These are phyloP conservation scores for Drosophila rhopaloa DNA, from an alignment of 1,140 invertebrate genomes.

Conservation along the genomic window DNA sequence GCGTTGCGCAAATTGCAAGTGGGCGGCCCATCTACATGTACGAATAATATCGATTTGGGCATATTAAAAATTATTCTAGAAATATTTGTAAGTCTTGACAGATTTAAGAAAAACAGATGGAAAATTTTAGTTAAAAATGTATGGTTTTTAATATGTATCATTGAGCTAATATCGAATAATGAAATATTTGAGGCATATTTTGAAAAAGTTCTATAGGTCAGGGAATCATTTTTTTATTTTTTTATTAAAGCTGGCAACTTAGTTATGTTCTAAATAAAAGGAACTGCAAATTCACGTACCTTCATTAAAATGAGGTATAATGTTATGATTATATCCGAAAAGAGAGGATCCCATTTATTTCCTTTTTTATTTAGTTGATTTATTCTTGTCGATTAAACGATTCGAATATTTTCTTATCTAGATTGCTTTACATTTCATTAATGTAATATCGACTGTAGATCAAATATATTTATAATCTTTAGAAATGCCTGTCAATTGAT, in stretches of 20 bases:
- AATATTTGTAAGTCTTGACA: constrained; percentile 11
- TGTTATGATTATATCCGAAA: no score
- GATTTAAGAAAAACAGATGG: constrained; percentile 11
- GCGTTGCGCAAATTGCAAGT: constrained; percentile 41
- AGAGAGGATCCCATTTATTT: no score
- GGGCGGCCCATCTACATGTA: constrained; percentile 1
- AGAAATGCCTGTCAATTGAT: constrained; percentile 1
- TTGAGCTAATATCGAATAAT: no score
- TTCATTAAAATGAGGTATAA: no score
- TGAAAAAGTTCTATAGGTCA: no score
- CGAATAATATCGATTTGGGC: not conserved
- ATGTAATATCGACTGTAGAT: not conserved
- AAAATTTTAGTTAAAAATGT: not conserved
- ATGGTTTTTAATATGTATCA: not conserved
- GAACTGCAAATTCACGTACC: not conserved
- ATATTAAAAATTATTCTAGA: constrained; percentile 15
- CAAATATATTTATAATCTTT: not conserved
- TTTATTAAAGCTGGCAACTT: no score
- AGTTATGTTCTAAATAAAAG: not conserved
- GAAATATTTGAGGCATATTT: no score
- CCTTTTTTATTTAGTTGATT: not conserved
- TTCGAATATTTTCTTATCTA: no score
- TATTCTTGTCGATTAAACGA: not conserved
- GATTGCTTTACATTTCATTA: not conserved
- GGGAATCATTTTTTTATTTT: no score